Evolutionary conservation across 1,140 invertebrate species (phyloP).

Genomic region (Pogonomyrmex californicus): DNA sequence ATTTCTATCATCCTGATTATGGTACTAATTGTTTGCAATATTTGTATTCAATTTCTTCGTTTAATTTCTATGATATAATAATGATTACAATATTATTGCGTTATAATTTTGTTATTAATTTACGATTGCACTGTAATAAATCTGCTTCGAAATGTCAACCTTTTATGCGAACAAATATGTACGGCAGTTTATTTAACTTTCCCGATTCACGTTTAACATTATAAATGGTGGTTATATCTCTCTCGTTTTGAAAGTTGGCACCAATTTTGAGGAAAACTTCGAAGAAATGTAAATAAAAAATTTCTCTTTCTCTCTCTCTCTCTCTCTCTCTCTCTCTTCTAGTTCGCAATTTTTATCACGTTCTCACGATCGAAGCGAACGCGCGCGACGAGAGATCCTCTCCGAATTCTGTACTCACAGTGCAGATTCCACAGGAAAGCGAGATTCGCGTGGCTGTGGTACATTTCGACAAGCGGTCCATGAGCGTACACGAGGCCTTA

Average conservation of each 20-base stretch:
- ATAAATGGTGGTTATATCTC: neutral
- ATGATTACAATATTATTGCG: neutral
- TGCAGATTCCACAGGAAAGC: slow-evolving; percentile 82
- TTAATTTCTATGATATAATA: slow-evolving; percentile 13
- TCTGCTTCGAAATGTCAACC: slow-evolving; percentile 23
- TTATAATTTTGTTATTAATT: slow-evolving; percentile 28
- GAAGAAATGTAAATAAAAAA: neutral
- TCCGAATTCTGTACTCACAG: slow-evolving; percentile 73
- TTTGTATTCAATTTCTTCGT: slow-evolving; percentile 35
- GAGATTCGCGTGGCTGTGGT: slow-evolving; percentile 82
- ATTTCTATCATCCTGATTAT: neutral
- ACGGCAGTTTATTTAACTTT: neutral
- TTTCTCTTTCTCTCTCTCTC: no score
- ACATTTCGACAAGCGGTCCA: slow-evolving; percentile 74
- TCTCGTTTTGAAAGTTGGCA: neutral
- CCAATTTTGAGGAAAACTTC: neutral
- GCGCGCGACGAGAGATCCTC: neutral
- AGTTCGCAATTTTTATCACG: no score
- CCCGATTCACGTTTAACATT: neutral
- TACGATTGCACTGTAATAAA: neutral
- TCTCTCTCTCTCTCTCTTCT: no score
- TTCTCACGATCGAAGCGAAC: neutral
- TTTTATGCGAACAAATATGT: slow-evolving; percentile 17
- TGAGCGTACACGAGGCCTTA: slow-evolving; percentile 41
- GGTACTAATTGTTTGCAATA: slow-evolving; percentile 19